A percentile compares a stretch with the other conserved stretches of the same genome.
phyloP scores from a whole-genome alignment of 2,888 invertebrate genomes.

The Philhelius pedissequus region DNA sequence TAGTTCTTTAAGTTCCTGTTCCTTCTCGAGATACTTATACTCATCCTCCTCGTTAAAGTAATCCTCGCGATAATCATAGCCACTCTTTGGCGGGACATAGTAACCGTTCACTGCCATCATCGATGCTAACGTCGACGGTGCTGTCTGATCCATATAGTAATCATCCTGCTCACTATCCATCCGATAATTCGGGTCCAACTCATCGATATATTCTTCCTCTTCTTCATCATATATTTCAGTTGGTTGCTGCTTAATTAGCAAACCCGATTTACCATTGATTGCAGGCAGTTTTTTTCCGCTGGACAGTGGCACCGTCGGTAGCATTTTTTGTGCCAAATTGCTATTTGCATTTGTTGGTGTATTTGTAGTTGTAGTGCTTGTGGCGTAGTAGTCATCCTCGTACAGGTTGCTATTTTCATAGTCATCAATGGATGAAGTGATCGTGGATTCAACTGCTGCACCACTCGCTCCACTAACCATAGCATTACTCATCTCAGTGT shows the following conservation, averaged over 20 bases:
- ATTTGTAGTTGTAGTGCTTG: conserved; percentile 49
- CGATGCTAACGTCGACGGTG: conserved; percentile 69
- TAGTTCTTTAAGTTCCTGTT: conserved; percentile 70
- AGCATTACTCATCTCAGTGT: conserved; percentile 43
- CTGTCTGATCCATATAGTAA: conserved; percentile 74
- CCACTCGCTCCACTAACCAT: conserved; percentile 52
- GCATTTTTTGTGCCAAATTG: conserved; percentile 67
- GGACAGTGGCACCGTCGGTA: conserved; percentile 75
- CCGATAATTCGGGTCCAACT: conserved; percentile 72
- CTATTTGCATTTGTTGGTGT: conserved; percentile 53
- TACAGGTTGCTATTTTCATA: conserved; percentile 72
- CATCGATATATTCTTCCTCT: conserved; percentile 69
- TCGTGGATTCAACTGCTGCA: conserved; percentile 46
- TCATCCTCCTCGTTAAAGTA: conserved; percentile 79
- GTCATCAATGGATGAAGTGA: conserved; percentile 69
- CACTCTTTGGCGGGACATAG: conserved; percentile 72
- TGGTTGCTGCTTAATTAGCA: conserved; percentile 76
- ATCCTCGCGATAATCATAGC: conserved; percentile 78
- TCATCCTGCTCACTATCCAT: conserved; percentile 76
- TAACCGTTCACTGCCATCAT: conserved; percentile 72
- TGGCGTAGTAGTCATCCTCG: conserved; percentile 61
- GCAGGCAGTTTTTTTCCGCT: conserved; percentile 77
- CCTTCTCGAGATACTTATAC: conserved; percentile 77
- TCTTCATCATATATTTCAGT: conserved; percentile 76
- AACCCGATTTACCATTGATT: conserved; percentile 75